These are phyloP conservation scores for Meteorus cinctellus DNA, from an alignment of 2,888 invertebrate species.

Conservation along the genomic window DNA sequence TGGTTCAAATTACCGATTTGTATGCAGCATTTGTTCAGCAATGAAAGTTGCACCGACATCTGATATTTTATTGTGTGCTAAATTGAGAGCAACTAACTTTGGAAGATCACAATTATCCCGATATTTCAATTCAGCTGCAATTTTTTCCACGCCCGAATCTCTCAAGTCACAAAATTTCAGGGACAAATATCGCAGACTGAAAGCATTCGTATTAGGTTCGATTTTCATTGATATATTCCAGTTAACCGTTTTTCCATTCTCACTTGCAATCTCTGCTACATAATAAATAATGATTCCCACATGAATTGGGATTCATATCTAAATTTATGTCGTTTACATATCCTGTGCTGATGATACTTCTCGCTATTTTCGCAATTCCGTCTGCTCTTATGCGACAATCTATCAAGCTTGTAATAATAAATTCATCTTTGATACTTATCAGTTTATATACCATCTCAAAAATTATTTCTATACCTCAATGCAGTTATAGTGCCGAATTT, in stretches of 20 bases:
- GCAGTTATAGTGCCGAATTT: constrained; percentile 54
- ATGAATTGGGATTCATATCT: constrained; percentile 67
- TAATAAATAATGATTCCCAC: constrained; percentile 66
- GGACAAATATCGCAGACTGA: constrained; percentile 62
- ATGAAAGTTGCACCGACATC: constrained; percentile 64
- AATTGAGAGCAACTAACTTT: constrained; percentile 64
- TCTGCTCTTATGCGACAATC: constrained; percentile 63
- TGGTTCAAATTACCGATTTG: constrained; percentile 53
- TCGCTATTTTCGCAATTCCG: constrained; percentile 62
- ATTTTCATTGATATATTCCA: neutral
- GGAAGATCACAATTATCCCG: constrained; percentile 51
- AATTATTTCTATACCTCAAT: constrained; percentile 51
- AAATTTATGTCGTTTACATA: constrained; percentile 65
- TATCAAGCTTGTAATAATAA: constrained; percentile 60
- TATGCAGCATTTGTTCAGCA: constrained; percentile 63
- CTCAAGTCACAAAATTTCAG: constrained; percentile 67
- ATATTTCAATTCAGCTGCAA: constrained; percentile 60
- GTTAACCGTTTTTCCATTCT: neutral
- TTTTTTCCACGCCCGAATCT: constrained; percentile 58
- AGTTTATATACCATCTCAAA: constrained; percentile 20
- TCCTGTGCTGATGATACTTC: constrained; percentile 56
- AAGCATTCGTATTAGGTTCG: neutral
- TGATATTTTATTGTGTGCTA: constrained; percentile 69
- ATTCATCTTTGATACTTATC: neutral
- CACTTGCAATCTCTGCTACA: constrained; percentile 57